Conservation (phyloP, 2,797 vertebrate species). For the Florisuga fusca region DNA sequence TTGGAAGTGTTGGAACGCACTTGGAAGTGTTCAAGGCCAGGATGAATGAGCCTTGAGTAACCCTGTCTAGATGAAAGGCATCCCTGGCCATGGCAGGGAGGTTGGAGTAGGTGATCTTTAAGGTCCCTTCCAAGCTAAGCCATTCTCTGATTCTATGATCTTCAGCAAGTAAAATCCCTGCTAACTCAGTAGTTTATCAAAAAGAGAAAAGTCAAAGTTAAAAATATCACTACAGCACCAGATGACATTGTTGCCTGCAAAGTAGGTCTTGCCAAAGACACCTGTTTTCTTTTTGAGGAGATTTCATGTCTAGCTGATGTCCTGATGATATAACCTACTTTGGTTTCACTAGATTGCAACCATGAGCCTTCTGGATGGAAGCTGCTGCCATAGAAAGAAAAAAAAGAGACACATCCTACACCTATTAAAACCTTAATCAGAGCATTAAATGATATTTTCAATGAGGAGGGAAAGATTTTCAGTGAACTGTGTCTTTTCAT, state of each 20-base stretch:
- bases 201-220: not conserved
- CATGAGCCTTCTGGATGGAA: not conserved
- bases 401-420: not conserved
- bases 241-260: constrained; percentile 1
- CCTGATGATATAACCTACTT: not conserved
- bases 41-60: no score
- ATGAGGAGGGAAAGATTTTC: not conserved
- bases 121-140: no score
- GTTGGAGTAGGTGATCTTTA: no score
- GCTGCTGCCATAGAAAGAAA: not conserved
- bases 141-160: not conserved
- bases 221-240: not conserved
- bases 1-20: not conserved
- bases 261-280: not conserved
- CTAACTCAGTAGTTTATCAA: not conserved
- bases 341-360: not conserved
- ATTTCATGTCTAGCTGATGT: not conserved
- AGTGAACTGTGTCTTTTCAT: not conserved
- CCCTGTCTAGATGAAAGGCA: no score
- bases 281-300: not conserved
- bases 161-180: not conserved
- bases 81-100: no score
- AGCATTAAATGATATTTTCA: not conserved
- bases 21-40: not conserved
- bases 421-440: not conserved